Conservation (phyloP, 64 coral and sea anemone species). For the Stylophora pistillata region DNA sequence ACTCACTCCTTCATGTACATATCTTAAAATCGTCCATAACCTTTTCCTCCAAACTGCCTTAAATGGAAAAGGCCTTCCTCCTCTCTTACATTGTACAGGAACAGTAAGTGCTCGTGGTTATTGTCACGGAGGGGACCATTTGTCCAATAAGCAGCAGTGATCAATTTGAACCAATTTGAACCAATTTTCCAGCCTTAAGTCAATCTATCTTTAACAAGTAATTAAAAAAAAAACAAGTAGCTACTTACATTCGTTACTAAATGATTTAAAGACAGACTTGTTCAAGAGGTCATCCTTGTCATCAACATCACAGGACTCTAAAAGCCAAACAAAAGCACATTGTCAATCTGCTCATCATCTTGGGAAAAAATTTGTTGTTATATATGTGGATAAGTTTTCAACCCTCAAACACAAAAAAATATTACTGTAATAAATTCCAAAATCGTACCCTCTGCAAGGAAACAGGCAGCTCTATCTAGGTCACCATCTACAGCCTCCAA, state of each 20-base stretch:
- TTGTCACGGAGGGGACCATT: too few species aligned
- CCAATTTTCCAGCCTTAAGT: constrained; percentile 30
- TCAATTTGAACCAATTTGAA: constrained; percentile 45
- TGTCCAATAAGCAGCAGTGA: too few species aligned
- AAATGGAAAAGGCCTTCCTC: too few species aligned
- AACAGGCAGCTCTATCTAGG: constrained; percentile 6
- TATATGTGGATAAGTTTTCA: constrained; percentile 15
- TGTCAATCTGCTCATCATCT: neutral
- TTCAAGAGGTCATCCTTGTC: constrained; percentile 29
- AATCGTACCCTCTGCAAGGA: constrained; percentile 31
- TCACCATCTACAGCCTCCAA: constrained; percentile 35
- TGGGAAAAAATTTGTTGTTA: constrained; percentile 5
- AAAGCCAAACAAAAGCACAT: constrained; percentile 3
- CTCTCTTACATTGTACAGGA: too few species aligned
- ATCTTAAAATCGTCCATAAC: constrained; percentile 60
- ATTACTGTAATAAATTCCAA: neutral
- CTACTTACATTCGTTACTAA: constrained; percentile 23
- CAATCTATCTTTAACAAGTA: too few species aligned
- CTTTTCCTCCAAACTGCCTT: constrained; percentile 46
- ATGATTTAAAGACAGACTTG: constrained; percentile 9
- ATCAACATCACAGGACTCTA: constrained; percentile 39
- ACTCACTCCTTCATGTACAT: neutral
- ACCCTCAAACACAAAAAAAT: neutral
- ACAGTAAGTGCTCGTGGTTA: too few species aligned
- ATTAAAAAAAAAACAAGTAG: constrained; percentile 2